Evolutionary conservation across 2,113 vertebrate genomes (phyloP).

Genomic region (Marmota flaviventris): DNA sequence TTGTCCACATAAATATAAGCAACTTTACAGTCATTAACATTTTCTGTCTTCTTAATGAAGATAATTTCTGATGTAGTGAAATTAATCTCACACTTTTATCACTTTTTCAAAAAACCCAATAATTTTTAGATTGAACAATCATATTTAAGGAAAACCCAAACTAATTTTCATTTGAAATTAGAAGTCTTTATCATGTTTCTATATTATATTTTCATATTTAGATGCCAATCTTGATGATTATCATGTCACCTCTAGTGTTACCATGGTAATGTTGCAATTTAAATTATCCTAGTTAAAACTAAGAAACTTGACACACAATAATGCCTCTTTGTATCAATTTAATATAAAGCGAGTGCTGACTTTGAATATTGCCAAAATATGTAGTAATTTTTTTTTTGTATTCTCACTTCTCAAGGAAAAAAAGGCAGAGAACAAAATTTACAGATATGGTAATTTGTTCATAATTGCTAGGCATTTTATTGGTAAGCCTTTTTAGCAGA

Average conservation of each 20-base stretch:
- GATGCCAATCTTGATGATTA: slow-evolving; percentile 25
- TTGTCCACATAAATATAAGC: background rate
- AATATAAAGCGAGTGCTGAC: background rate
- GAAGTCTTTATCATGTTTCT: background rate
- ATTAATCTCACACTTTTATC: background rate
- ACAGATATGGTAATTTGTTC: background rate
- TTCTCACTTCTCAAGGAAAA: background rate
- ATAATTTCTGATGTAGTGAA: background rate
- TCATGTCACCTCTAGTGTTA: background rate
- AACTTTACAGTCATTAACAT: background rate
- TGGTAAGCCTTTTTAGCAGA: background rate
- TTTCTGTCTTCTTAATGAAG: background rate
- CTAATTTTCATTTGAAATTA: slow-evolving; percentile 29
- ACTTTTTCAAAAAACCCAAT: background rate
- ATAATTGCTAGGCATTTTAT: background rate
- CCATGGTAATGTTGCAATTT: slow-evolving; percentile 42
- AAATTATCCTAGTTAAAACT: slow-evolving; percentile 22
- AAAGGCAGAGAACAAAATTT: background rate
- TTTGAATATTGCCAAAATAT: background rate
- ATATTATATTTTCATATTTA: slow-evolving; percentile 12
- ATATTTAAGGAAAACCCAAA: background rate
- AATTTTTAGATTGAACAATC: background rate
- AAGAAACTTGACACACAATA: background rate
- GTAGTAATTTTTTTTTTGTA: background rate
- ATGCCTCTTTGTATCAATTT: background rate